Percentiles rank a stretch among this genome's conserved stretches.
These are phyloP conservation scores for Drosophila conformis DNA, from an alignment of 2,888 invertebrate genomes.

Conservation along the genomic window DNA sequence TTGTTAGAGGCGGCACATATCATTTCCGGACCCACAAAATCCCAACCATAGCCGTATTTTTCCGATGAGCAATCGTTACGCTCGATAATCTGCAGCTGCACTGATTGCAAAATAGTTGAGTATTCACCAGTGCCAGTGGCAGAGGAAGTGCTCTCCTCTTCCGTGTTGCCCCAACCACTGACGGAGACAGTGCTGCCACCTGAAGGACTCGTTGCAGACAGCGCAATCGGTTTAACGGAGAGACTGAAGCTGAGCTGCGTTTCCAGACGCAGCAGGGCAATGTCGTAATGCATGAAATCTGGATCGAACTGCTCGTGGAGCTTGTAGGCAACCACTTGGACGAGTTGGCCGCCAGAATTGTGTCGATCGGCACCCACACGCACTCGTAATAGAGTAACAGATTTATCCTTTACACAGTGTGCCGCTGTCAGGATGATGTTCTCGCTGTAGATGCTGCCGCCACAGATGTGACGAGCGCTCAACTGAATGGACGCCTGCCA, in stretches of 20 bases:
- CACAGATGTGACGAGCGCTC: slow-evolving; percentile 86
- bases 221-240: slow-evolving; percentile 59
- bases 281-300: slow-evolving; percentile 84
- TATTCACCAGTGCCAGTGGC: slow-evolving; percentile 15
- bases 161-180: slow-evolving; percentile 73
- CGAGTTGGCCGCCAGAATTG: slow-evolving; percentile 64
- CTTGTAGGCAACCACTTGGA: slow-evolving; percentile 45
- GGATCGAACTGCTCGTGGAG: slow-evolving; percentile 61
- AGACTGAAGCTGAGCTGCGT: slow-evolving; percentile 48
- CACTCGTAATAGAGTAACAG: slow-evolving; percentile 72
- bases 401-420: slow-evolving; percentile 51
- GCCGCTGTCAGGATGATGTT: slow-evolving; percentile 87
- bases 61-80: slow-evolving; percentile 54
- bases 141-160: not conserved
- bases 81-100: slow-evolving; percentile 56
- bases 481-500: slow-evolving; percentile 73
- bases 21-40: slow-evolving; percentile 60
- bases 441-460: slow-evolving; percentile 86
- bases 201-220: slow-evolving; percentile 52
- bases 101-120: slow-evolving; percentile 49
- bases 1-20: slow-evolving; percentile 53
- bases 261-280: slow-evolving; percentile 85
- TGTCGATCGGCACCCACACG: slow-evolving; percentile 86
- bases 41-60: slow-evolving; percentile 68
- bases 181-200: slow-evolving; percentile 54